A percentile compares a stretch with the other conserved stretches of the same genome.
phyloP scores from a whole-genome alignment of 2,888 invertebrate genomes.

The Stenurella melanura region DNA sequence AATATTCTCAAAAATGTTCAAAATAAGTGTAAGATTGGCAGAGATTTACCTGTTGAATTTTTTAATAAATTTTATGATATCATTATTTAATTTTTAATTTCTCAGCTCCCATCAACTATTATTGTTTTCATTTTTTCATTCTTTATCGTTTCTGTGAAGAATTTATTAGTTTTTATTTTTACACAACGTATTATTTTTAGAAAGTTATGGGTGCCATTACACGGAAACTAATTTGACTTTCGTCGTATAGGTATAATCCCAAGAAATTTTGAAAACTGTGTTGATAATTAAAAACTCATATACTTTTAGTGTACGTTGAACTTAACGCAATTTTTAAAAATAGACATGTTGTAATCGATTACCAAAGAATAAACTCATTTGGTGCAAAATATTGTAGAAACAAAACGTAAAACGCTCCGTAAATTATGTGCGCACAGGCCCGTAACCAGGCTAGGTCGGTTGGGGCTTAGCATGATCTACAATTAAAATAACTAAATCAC shows the following conservation, averaged over 20 bases:
- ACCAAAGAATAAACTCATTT: conserved; percentile 26
- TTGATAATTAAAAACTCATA: not conserved
- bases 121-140: not conserved
- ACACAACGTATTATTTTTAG: not conserved
- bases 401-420: conserved; percentile 1
- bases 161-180: not conserved
- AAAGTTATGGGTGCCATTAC: not conserved
- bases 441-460: not conserved
- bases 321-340: conserved; percentile 24
- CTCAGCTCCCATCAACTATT: too few species aligned
- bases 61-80: too few species aligned
- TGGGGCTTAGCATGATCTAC: not conserved
- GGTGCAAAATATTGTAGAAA: conserved; percentile 25
- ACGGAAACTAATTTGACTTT: not conserved
- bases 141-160: too few species aligned
- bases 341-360: conserved; percentile 27
- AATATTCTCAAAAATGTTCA: too few species aligned
- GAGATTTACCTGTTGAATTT: too few species aligned
- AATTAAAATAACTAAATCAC: too few species aligned
- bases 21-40: too few species aligned
- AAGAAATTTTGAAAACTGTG: not conserved
- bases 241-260: not conserved
- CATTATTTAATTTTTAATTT: too few species aligned
- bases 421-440: not conserved
- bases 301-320: not conserved